Base-by-base conservation (phyloP, 2,113 vertebrate genomes). In the Hippopotamus amphibius region DNA sequence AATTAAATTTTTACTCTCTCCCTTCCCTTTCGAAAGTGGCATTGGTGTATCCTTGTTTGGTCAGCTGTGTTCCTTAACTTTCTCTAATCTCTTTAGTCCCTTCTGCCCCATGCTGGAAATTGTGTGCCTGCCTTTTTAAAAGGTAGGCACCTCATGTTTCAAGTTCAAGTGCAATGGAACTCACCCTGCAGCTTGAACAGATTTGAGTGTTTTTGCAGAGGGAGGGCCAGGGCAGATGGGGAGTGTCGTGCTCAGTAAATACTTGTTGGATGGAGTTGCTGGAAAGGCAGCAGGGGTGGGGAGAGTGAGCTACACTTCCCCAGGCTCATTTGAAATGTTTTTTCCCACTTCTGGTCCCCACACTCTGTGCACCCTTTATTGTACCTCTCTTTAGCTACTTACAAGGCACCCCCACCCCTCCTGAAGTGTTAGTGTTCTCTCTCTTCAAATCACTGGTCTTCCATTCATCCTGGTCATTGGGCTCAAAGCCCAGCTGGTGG, bases 171-270 rank as follows among this genome's bases (percentile, higher is more conserved):
- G 96, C 95, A 96, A 55, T 92, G 93, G 96, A 96, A 97, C 97
- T 96, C 84, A 95, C 96, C 83, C 86, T 93, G 90, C 96, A 98
- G 96, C 94, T 96, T 97, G 96, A 96, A 97, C 95, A 97, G 96
- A 98, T 97, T 97, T 96, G 96, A 97, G 96, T 98, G 96, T 97
- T 97, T 97, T 97, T 97, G 95, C 96, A 95, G 95, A 93, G 96
- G 91, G 96, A 96, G 86, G 96, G 93, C 92, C 74, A 37, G 87
- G 96, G 90, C 93, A 97, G 93, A 89, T 97, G 96, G 95, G 97
- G 97, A 97, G 96, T 95, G 96, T 94, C 87, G 66, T 97, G 92
- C 95, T 97, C 95, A 97, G 96, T 97, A 97, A 97, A 97, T 97
- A 97, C 93, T 97, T 97, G 96, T 88, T 97, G 93, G 93, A 97